Base-by-base conservation (phyloP, 2,888 invertebrate species). In the Mythimna ferrago region DNA sequence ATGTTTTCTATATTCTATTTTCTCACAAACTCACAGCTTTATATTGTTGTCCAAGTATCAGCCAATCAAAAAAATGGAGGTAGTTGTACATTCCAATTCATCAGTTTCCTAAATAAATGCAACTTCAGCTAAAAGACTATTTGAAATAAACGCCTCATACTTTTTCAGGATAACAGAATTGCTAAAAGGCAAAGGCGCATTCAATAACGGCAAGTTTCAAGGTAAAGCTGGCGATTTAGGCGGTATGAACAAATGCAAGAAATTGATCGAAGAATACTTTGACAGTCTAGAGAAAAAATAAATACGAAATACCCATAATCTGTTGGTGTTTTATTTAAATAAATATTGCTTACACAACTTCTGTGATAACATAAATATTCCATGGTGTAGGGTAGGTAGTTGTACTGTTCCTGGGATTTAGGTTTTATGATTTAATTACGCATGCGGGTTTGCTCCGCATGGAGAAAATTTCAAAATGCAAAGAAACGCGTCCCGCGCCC, bases 181-280 rank as follows among this genome's bases (percentile, higher is more conserved):
- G 1, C 90, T 98, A 21, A 97, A 97, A 86, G 98, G 98, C 6
- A 98, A 98, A 94, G 98, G 98, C 11, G 98, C 97, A 48, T 97
- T 97, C 61, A 98, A 98, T 88, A 97, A 97, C 66, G 97, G 97
- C 56, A 97, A 97, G 83, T 98, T 97, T 87, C 98, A 98, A 94
- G 98, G 98, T 0, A 98, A 98, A 94, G 97, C 98, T 0, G 96
- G 96, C 6, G 97, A 98, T 87, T 91, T 98, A 84, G 93, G 95
- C n/a, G 97, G 97, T 76, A 93, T 97, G 57, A 93, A 93, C 44
- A 97, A 97, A 91, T 98, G 97, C 87, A 97, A 97, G 79, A 96
- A 96, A 78, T 85, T 97, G 69, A 91, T 98, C 62, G 95, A 96
- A 80, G 95, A 97, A 65, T 97, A 97, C 86, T 97, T 97, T 91